These are phyloP conservation scores for Lymantria monacha DNA, from an alignment of 2,888 invertebrate genomes.

Conservation along the genomic window DNA sequence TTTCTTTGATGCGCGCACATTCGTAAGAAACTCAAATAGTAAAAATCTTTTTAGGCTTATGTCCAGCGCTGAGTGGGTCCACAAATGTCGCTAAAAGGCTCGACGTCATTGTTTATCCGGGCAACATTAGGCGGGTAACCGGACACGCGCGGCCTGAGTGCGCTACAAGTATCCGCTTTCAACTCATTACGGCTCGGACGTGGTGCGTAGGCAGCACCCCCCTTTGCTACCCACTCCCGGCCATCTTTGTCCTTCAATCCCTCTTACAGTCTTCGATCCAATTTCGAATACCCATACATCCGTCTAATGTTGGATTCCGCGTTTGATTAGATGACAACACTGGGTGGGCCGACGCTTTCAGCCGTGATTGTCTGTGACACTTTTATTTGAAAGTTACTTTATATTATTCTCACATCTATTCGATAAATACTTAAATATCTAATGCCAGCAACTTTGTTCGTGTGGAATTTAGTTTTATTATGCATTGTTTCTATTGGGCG, in stretches of 20 bases:
- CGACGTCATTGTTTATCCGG: constrained; percentile 82
- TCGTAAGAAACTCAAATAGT: constrained; percentile 70
- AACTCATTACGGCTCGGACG: constrained; percentile 81
- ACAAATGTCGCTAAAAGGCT: constrained; percentile 83
- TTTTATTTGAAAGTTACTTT: constrained; percentile 7
- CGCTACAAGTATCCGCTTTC: constrained; percentile 83
- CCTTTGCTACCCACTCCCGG: constrained; percentile 42
- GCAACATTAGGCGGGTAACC: constrained; percentile 82
- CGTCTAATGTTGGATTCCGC: constrained; percentile 65
- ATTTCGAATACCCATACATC: constrained; percentile 75
- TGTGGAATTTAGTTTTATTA: background rate
- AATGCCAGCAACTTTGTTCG: background rate
- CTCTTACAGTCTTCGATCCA: constrained; percentile 79
- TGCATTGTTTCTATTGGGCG: no score
- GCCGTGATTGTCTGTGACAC: constrained; percentile 15
- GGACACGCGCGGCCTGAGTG: constrained; percentile 81
- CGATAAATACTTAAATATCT: background rate
- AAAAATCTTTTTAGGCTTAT: constrained; percentile 80
- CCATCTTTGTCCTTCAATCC: constrained; percentile 77
- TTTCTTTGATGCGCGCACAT: constrained; percentile 49
- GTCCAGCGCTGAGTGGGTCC: constrained; percentile 80
- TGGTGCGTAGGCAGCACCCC: constrained; percentile 71
- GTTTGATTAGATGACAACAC: constrained; percentile 60
- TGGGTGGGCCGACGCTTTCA: constrained; percentile 19
- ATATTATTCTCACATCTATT: background rate